These are phyloP conservation scores for Prionailurus bengalensis DNA, from an alignment of 2,113 vertebrate species.

Conservation along the genomic window DNA sequence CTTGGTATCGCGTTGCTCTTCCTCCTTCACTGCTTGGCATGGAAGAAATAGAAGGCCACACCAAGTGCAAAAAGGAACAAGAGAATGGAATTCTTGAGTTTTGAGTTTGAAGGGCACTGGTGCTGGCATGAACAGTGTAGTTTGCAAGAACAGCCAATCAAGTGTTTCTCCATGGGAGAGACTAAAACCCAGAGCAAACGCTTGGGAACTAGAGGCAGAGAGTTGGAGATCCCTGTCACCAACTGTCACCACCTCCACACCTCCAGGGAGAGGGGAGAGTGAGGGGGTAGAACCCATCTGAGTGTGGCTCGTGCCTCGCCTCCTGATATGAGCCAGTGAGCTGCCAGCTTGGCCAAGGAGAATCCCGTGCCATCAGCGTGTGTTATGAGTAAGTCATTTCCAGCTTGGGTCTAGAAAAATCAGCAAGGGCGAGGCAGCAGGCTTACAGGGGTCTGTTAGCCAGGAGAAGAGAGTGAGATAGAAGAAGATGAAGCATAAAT, in stretches of 20 bases:
- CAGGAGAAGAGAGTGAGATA: not conserved
- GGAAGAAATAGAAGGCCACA: not conserved
- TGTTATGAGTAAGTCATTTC: not conserved
- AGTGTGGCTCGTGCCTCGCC: not conserved
- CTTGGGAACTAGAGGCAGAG: not conserved
- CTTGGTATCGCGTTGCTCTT: not conserved
- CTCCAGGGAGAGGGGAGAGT: not conserved
- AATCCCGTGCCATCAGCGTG: not conserved
- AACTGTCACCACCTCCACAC: not conserved
- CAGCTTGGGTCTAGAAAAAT: not conserved
- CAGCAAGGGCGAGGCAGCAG: not conserved
- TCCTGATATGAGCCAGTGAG: not conserved
- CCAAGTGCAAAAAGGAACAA: not conserved
- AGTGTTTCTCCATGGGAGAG: not conserved
- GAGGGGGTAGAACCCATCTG: not conserved
- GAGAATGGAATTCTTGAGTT: not conserved
- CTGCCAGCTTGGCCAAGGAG: not conserved
- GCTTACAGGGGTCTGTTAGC: not conserved
- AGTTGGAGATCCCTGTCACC: not conserved
- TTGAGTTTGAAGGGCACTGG: not conserved
- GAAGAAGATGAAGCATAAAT: too few species aligned
- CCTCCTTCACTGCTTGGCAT: not conserved
- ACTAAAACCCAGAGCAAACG: not conserved
- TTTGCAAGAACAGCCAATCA: not conserved
- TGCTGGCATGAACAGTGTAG: not conserved